Conservation (phyloP, 2,113 vertebrate genomes). For the Promerops cafer region DNA sequence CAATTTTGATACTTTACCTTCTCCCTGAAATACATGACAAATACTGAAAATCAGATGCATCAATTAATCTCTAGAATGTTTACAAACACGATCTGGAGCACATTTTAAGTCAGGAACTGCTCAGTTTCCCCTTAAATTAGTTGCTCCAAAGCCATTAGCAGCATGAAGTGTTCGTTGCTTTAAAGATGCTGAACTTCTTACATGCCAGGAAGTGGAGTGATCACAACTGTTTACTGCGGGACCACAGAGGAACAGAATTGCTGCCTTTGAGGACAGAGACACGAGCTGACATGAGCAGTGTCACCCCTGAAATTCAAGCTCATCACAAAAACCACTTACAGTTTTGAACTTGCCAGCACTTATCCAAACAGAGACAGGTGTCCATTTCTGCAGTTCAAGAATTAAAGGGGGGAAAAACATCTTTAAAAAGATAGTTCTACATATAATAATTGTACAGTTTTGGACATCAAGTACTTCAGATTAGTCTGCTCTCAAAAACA, state of each 20-base stretch:
- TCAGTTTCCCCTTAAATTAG: neutral
- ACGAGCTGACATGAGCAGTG: neutral
- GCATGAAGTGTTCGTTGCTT: neutral
- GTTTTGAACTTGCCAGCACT: neutral
- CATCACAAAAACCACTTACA: neutral
- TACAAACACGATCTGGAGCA: neutral
- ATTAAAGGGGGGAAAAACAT: neutral
- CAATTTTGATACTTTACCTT: neutral
- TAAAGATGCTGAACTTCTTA: neutral
- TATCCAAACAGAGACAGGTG: neutral
- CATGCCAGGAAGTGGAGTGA: neutral
- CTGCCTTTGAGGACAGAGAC: neutral
- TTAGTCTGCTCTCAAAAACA: neutral
- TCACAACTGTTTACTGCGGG: fast-evolving
- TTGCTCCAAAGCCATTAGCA: neutral
- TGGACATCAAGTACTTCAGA: neutral
- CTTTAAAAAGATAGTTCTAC: neutral
- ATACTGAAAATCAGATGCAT: neutral
- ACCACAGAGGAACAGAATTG: neutral
- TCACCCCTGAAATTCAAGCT: neutral
- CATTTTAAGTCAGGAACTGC: neutral
- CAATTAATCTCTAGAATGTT: neutral
- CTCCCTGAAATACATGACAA: neutral
- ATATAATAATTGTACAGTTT: neutral
- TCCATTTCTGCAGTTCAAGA: neutral